Conservation (phyloP, 2,888 invertebrate genomes). For the Tetragnatha montana region DNA sequence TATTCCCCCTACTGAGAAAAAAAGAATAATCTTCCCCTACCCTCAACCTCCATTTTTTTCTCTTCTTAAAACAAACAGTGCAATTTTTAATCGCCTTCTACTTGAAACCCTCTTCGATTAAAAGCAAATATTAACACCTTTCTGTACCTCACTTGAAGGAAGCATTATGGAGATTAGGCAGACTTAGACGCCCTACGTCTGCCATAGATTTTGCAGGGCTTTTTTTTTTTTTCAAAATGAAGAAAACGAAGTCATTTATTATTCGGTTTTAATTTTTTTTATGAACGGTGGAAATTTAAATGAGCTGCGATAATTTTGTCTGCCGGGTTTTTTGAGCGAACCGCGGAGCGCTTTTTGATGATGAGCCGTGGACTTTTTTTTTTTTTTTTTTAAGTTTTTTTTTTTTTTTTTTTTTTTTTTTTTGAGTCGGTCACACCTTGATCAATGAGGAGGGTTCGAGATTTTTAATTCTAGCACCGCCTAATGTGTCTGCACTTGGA, state of each 20-base stretch:
- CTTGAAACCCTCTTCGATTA: conserved; percentile 31
- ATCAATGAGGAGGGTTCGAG: background rate
- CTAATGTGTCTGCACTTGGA: conserved; percentile 19
- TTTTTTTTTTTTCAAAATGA: background rate
- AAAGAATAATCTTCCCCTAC: background rate
- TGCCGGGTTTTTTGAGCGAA: conserved; percentile 9
- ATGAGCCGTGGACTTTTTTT: conserved; percentile 9
- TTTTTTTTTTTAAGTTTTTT: background rate
- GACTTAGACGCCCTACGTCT: background rate
- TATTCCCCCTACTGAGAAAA: background rate
- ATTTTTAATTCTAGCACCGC: background rate
- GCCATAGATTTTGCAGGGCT: background rate
- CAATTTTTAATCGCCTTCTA: background rate
- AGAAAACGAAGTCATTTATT: background rate
- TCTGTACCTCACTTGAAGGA: background rate
- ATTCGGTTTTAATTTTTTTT: background rate
- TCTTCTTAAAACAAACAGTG: background rate
- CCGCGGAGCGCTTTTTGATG: conserved; percentile 10
- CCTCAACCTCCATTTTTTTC: background rate
- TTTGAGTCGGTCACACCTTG: background rate
- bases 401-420: background rate
- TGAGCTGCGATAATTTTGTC: conserved; percentile 9
- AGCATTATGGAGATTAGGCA: conserved; percentile 28
- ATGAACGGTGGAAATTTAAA: background rate
- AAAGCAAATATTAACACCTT: conserved; percentile 24